phyloP scores from a whole-genome alignment of 2,113 vertebrate species.

The Oxyura jamaicensis region DNA sequence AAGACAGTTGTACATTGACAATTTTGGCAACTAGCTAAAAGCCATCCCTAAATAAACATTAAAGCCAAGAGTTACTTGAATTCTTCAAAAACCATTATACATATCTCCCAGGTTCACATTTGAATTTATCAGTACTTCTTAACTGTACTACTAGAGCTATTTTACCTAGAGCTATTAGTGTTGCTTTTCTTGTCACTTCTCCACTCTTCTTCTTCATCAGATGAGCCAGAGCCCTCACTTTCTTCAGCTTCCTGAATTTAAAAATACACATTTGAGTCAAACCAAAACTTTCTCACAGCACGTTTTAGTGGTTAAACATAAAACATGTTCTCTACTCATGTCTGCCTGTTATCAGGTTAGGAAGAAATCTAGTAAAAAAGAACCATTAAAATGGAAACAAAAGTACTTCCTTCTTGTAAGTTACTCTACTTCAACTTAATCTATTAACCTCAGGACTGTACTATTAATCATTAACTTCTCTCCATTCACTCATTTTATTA shows the following conservation, averaged over 20 bases:
- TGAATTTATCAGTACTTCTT: neutral
- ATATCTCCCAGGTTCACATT: neutral
- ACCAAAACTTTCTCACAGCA: neutral
- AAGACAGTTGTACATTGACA: neutral
- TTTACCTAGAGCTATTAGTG: conserved; percentile 87
- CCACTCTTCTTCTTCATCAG: conserved; percentile 91
- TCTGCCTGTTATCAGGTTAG: neutral
- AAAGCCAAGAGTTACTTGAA: neutral
- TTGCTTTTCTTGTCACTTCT: conserved; percentile 88
- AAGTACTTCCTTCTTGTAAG: neutral
- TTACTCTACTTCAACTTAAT: neutral
- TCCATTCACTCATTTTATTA: neutral
- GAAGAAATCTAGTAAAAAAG: neutral
- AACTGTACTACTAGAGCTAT: neutral
- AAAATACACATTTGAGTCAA: neutral
- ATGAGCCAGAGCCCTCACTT: conserved; percentile 83
- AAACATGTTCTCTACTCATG: neutral
- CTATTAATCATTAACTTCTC: neutral
- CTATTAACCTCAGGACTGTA: neutral
- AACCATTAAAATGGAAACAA: neutral
- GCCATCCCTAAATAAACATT: neutral
- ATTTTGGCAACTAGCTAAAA: neutral
- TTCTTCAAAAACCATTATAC: neutral
- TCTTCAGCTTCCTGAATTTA: conserved; percentile 83
- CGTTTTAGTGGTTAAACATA: neutral